A percentile compares a stretch with the other conserved stretches of the same genome.
These are phyloP conservation scores for Trichoplusia ni DNA, from an alignment of 1,140 invertebrate species.

Conservation along the genomic window DNA sequence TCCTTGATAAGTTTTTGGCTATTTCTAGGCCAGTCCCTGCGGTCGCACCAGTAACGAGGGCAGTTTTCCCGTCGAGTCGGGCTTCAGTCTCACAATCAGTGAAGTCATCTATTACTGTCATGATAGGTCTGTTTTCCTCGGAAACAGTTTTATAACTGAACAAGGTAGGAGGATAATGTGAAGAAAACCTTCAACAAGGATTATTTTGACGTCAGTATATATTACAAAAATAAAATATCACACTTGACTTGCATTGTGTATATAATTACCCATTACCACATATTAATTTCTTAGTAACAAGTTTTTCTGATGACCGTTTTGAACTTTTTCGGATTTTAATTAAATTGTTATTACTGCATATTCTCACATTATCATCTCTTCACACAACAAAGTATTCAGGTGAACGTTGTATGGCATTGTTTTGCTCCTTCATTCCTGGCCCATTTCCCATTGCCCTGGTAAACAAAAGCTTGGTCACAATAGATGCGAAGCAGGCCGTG, in stretches of 20 bases:
- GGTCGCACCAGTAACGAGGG: constrained; percentile 94
- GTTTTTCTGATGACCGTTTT: no score
- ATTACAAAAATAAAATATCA: no score
- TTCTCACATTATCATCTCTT: no score
- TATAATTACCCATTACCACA: no score
- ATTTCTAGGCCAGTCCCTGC: constrained; percentile 88
- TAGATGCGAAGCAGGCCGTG: constrained; percentile 36
- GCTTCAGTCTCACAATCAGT: constrained; percentile 59
- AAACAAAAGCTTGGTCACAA: constrained; percentile 29
- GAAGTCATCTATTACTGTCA: constrained; percentile 45
- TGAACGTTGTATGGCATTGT: neutral
- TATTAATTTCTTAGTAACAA: no score
- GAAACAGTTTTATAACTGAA: neutral
- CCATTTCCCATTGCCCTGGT: constrained; percentile 11
- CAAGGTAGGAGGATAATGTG: neutral
- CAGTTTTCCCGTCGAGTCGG: constrained; percentile 91
- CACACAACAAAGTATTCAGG: neutral
- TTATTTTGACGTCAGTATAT: no score
- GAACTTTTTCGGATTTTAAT: no score
- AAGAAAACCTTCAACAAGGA: neutral
- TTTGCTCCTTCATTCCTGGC: no score
- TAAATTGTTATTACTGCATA: no score
- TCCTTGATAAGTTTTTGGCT: constrained; percentile 88
- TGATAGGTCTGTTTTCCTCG: neutral
- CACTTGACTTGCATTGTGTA: no score